Percentiles rank a stretch among this genome's conserved stretches.
Conservation (phyloP, 2,113 vertebrate species). For the Corythaeola cristata region DNA sequence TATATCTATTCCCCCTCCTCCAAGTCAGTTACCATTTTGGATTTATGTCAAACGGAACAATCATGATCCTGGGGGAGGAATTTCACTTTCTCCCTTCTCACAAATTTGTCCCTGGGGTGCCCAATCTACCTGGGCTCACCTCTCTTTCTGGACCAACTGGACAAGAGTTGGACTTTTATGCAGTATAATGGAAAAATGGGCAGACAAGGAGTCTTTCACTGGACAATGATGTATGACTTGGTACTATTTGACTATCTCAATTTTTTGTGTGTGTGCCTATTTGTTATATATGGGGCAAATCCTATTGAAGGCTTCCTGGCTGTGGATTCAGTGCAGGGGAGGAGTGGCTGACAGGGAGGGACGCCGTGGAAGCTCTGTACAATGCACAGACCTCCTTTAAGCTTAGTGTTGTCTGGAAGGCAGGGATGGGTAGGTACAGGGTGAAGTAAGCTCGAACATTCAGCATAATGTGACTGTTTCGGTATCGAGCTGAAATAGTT, state of each 20-base stretch:
- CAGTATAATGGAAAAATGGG: neutral
- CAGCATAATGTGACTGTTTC: neutral
- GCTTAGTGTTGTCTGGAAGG: neutral
- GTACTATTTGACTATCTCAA: neutral
- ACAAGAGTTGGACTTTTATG: neutral
- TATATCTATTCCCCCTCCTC: neutral
- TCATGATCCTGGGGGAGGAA: neutral
- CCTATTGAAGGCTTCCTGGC: neutral
- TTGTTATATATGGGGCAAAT: neutral
- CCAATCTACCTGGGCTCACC: neutral
- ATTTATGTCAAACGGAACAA: neutral
- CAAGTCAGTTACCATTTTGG: neutral
- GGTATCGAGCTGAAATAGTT: neutral
- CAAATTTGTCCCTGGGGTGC: neutral
- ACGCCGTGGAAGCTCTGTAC: neutral
- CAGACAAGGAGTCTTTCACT: neutral
- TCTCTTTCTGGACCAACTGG: neutral
- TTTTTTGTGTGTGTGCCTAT: neutral
- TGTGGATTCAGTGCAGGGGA: neutral
- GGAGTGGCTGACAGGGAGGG: neutral
- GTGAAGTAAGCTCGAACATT: neutral
- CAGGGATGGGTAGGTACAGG: neutral
- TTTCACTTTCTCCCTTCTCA: neutral
- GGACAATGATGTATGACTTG: neutral
- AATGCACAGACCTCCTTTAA: neutral